These are phyloP conservation scores for Oreohelix idahoensis DNA, from an alignment of 1,140 invertebrate genomes.

Conservation along the genomic window DNA sequence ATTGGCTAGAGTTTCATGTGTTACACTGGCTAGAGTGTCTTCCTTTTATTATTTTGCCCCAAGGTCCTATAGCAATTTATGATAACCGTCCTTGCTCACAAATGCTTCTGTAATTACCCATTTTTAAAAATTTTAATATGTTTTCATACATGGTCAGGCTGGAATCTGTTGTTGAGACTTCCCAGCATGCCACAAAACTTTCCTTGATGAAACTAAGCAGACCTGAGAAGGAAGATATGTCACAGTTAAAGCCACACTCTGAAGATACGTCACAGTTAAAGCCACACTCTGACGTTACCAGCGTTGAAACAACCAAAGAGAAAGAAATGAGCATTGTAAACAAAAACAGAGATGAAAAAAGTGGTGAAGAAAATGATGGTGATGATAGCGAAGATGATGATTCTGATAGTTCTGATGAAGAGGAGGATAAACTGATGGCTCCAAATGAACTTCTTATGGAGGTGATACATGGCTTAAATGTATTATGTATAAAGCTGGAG, in stretches of 20 bases:
- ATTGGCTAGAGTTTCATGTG: too few species aligned
- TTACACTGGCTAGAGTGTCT: too few species aligned
- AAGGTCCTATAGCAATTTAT: too few species aligned
- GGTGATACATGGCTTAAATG: slow-evolving; percentile 37
- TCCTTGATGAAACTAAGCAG: not conserved
- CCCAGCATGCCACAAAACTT: not conserved
- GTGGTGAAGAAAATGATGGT: slow-evolving; percentile 18
- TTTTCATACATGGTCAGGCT: not conserved
- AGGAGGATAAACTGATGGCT: slow-evolving; percentile 50
- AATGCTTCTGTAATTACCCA: too few species aligned
- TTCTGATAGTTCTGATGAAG: slow-evolving; percentile 47
- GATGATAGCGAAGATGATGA: slow-evolving; percentile 50
- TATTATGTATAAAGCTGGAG: too few species aligned
- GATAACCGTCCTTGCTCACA: too few species aligned
- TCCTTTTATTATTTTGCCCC: too few species aligned
- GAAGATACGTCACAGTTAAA: not conserved
- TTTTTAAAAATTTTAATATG: not conserved
- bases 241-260: not conserved
- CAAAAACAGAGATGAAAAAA: slow-evolving; percentile 4
- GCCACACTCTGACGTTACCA: not conserved
- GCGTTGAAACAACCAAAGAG: not conserved
- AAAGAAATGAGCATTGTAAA: not conserved
- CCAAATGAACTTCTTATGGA: slow-evolving; percentile 64
- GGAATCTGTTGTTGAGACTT: not conserved
- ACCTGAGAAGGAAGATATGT: not conserved